These are phyloP conservation scores for Potorous gilbertii DNA, from an alignment of 2,797 vertebrate species.

Conservation along the genomic window DNA sequence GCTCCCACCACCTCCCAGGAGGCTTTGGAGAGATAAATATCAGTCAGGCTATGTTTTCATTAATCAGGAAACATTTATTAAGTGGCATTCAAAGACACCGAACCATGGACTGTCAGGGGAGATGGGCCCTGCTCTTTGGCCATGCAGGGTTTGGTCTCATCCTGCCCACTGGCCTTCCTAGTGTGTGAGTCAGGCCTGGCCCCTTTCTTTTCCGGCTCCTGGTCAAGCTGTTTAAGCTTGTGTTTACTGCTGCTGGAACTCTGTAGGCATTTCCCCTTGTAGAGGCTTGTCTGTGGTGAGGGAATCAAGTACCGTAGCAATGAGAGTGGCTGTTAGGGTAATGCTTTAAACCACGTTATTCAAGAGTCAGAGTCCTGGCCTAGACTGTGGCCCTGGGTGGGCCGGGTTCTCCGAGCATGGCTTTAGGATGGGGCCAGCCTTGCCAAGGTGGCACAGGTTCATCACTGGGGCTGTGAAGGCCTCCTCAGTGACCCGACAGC, in stretches of 20 bases:
- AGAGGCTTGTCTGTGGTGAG: background rate
- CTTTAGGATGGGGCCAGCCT: background rate
- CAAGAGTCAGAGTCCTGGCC: background rate
- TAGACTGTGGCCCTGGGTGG: background rate
- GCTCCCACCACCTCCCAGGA: background rate
- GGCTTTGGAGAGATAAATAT: background rate
- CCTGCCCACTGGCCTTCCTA: background rate
- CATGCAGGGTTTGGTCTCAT: background rate
- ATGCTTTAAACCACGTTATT: background rate
- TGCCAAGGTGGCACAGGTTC: background rate
- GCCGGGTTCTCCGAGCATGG: background rate
- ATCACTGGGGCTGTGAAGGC: background rate
- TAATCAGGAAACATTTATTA: background rate
- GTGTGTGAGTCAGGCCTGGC: background rate
- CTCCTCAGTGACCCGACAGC: background rate
- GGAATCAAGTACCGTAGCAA: background rate
- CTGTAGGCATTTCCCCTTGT: background rate
- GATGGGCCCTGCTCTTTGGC: background rate
- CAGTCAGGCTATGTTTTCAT: background rate
- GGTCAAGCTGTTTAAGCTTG: background rate
- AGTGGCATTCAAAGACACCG: background rate
- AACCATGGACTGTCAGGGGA: background rate
- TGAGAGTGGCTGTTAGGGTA: background rate
- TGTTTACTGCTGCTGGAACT: background rate
- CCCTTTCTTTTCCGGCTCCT: background rate